These are phyloP conservation scores for Hecatera dysodea DNA, from an alignment of 2,888 invertebrate genomes.

Conservation along the genomic window DNA sequence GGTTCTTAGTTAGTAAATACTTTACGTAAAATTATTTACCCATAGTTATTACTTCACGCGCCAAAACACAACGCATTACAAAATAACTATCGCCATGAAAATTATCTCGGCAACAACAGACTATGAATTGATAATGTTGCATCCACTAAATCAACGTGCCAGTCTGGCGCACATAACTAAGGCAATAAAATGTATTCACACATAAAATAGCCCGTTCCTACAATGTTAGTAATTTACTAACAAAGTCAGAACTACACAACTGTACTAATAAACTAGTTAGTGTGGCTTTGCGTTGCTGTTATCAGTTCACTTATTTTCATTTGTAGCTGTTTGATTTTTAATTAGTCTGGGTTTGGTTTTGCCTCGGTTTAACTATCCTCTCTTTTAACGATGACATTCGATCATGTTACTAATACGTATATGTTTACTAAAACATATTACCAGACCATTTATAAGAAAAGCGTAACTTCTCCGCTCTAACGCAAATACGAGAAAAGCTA, in stretches of 20 bases:
- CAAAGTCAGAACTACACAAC: slow-evolving; percentile 54
- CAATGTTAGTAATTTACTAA: slow-evolving; percentile 57
- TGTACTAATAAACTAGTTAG: slow-evolving; percentile 56
- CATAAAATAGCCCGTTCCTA: slow-evolving; percentile 51
- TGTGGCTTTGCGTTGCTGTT: slow-evolving; percentile 41
- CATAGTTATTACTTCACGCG: not conserved
- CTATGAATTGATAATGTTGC: slow-evolving; percentile 50
- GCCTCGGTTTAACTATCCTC: not conserved
- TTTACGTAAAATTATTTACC: not conserved
- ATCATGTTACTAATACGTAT: no score
- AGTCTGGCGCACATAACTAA: slow-evolving; percentile 57
- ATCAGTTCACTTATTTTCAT: slow-evolving; percentile 48
- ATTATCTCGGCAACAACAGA: slow-evolving; percentile 35
- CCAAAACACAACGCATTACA: slow-evolving; percentile 14
- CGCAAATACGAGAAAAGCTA: no score
- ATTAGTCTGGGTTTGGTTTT: not conserved
- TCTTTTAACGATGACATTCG: not conserved
- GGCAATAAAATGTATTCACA: slow-evolving; percentile 63
- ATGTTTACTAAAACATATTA: no score
- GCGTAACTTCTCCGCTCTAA: no score
- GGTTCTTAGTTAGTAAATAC: not conserved
- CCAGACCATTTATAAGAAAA: no score
- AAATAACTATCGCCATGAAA: slow-evolving; percentile 22
- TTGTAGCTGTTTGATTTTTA: slow-evolving; percentile 17
- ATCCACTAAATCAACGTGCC: slow-evolving; percentile 53